Base-by-base conservation (phyloP, 2,113 vertebrate genomes). In the Fulica atra region DNA sequence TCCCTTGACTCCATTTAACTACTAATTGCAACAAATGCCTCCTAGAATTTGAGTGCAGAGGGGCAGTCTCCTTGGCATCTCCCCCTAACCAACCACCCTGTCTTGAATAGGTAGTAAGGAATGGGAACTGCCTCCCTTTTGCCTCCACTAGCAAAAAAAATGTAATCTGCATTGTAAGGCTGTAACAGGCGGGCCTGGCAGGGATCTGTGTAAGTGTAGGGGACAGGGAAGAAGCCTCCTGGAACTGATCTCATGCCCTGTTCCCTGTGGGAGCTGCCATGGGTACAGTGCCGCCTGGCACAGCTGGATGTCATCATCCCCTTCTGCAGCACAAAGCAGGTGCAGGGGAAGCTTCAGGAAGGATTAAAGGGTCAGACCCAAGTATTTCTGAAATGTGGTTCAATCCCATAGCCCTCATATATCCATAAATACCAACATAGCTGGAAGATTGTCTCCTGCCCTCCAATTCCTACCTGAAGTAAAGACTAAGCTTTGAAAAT, bases 21-120 rank as follows among this genome's bases (percentile, higher is more conserved):
- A 31, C 87, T 93, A 92, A 81, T 85, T 66, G 86, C 69, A 89
- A 21, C 69, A 79, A 81, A 84, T 71, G 68, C 51, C 61, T 71
- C 44, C 53, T 5, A 36, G 87, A 74, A 54, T 18, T 29, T 2
- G 29, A 42, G 21, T 7, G 18, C 44, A 48, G 19, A 21, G 24
- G 23, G 72, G 26, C 69, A 60, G 51, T 33, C 24, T 35, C 21
- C 17, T 60, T 31, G 68, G 68, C 11, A 9, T 51, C 26, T 50
- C 8, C 20, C 10, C 7, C 10, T 29, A 6, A 28, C 24, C 50
- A 7, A 53, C 2, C 7, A 17, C 11, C 26, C 17, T 13, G 1
- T 21, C 38, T 16, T 71, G 33, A 89, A 31, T 4, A 38, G 25
- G 38, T 7, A 50, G 28, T 23, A 17, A 13, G 71, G 65, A 15